phyloP scores from a whole-genome alignment of 2,888 invertebrate genomes.

The Sturmia bella region DNA sequence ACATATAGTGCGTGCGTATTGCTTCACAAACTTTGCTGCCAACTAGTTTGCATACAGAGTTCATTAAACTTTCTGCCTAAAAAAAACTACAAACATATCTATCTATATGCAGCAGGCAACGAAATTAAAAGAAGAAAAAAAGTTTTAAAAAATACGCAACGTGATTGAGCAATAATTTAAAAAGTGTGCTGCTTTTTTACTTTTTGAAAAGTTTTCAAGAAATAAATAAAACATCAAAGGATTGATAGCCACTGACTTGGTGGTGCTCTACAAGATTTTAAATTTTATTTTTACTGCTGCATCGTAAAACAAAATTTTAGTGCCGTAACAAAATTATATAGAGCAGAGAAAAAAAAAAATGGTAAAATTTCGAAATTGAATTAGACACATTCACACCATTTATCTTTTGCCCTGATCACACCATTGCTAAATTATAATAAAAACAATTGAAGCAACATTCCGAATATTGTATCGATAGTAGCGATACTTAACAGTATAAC shows the following conservation, averaged over 20 bases:
- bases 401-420: too few species aligned
- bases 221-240: constrained; percentile 2
- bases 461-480: too few species aligned
- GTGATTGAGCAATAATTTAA: constrained; percentile 60
- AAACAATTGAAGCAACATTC: too few species aligned
- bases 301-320: too few species aligned
- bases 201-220: not conserved
- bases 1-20: not conserved
- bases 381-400: too few species aligned
- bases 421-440: too few species aligned
- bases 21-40: constrained; percentile 31
- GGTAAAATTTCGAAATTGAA: too few species aligned
- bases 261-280: too few species aligned
- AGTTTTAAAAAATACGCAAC: constrained; percentile 44
- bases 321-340: too few species aligned
- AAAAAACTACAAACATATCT: constrained; percentile 5
- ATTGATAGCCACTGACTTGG: not conserved
- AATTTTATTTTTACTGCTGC: too few species aligned
- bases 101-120: not conserved
- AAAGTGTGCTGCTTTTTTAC: constrained; percentile 19
- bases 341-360: too few species aligned
- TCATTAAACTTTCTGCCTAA: constrained; percentile 63
- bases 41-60: constrained; percentile 63
- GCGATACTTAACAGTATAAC: too few species aligned
- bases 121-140: constrained; percentile 38